phyloP scores from a whole-genome alignment of 2,888 invertebrate genomes.

The Meteorus colon region DNA sequence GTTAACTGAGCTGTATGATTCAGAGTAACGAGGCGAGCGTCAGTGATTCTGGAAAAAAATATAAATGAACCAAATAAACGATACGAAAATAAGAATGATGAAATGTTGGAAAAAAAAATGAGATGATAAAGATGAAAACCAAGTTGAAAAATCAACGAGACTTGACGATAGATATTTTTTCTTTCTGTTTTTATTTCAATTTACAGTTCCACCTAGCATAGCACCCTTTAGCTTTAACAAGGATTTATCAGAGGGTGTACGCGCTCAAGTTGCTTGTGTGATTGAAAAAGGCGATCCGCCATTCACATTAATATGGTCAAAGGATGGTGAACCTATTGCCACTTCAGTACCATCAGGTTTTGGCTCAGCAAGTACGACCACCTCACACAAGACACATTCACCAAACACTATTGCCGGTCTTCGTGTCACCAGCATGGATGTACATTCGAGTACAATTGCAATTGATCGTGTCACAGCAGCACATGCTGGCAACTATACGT shows the following conservation, averaged over 20 bases:
- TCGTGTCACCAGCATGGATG: slow-evolving; percentile 77
- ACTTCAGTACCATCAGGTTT: slow-evolving; percentile 71
- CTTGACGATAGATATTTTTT: slow-evolving; percentile 9
- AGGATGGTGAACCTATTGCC: slow-evolving; percentile 86
- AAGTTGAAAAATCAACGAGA: not conserved
- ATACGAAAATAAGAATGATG: not conserved
- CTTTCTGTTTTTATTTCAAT: slow-evolving; percentile 57
- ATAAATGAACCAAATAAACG: not conserved
- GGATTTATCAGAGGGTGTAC: slow-evolving; percentile 83
- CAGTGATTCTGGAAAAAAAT: not conserved
- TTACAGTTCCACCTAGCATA: slow-evolving; percentile 88
- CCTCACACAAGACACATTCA: slow-evolving; percentile 33
- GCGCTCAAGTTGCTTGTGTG: slow-evolving; percentile 92
- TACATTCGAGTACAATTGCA: slow-evolving; percentile 89
- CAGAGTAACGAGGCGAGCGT: slow-evolving; percentile 21
- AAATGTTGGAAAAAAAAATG: not conserved
- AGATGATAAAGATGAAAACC: slow-evolving; percentile 2
- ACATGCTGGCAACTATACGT: slow-evolving; percentile 94
- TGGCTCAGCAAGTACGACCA: slow-evolving; percentile 34
- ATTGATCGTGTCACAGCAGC: slow-evolving; percentile 89
- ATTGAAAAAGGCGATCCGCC: slow-evolving; percentile 95
- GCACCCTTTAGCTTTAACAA: slow-evolving; percentile 87
- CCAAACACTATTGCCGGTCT: slow-evolving; percentile 60
- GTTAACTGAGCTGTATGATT: slow-evolving; percentile 13
- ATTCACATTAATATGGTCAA: slow-evolving; percentile 92